These are phyloP conservation scores for Cyphomyrus plagiostoma DNA, from an alignment of 2,113 vertebrate species.

Conservation along the genomic window DNA sequence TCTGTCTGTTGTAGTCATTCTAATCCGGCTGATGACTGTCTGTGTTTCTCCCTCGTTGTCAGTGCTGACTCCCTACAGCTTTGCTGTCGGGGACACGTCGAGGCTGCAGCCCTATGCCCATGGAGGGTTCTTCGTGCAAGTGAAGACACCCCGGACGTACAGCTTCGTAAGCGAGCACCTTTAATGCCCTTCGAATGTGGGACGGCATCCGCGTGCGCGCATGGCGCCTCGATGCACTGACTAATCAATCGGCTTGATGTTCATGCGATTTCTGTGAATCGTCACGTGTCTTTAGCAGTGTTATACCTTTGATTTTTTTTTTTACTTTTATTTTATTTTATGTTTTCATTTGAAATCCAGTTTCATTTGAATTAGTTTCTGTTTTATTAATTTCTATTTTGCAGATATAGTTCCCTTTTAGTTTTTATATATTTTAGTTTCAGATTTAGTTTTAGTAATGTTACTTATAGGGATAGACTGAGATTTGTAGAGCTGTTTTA, in stretches of 20 bases:
- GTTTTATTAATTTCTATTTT: not conserved
- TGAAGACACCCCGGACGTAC: slow-evolving; percentile 79
- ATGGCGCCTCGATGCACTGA: not conserved
- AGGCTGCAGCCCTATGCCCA: slow-evolving; percentile 77
- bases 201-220: not conserved
- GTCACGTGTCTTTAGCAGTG: not conserved
- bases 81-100: slow-evolving; percentile 82
- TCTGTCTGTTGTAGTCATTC: not conserved
- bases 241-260: not conserved
- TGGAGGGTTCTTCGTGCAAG: slow-evolving; percentile 82
- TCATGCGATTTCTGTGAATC: not conserved
- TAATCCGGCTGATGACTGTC: not conserved
- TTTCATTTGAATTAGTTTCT: not conserved
- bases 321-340: not conserved
- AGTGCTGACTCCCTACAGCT: slow-evolving; percentile 88
- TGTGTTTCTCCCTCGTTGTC: slow-evolving; percentile 38
- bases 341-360: not conserved
- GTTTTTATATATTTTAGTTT: not conserved
- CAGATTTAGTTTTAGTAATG: not conserved
- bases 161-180: slow-evolving; percentile 77
- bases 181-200: not conserved
- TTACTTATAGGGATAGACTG: not conserved
- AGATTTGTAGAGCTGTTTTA: not conserved
- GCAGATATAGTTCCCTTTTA: not conserved
- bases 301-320: not conserved